Conservation (phyloP, 2,888 invertebrate genomes). For the Drosophila parthenogenetica region DNA sequence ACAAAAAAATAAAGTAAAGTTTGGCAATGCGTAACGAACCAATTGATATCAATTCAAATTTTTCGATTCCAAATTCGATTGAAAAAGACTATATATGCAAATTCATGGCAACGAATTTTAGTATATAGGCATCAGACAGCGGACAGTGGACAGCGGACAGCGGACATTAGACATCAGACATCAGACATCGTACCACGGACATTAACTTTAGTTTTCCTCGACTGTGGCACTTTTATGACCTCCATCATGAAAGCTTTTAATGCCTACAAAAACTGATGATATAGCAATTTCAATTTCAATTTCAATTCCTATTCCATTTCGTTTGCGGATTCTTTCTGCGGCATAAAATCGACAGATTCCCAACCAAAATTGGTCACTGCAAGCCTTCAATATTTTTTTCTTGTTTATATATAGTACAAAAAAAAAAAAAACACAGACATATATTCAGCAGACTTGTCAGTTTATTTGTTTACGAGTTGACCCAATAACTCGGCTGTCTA, state of each 20-base stretch:
- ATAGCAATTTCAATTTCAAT: background rate
- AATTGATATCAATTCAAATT: slow-evolving; percentile 71
- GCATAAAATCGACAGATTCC: slow-evolving; percentile 7
- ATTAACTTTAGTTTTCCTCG: slow-evolving; percentile 24
- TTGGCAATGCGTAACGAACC: slow-evolving; percentile 14
- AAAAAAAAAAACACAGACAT: background rate
- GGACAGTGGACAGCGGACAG: slow-evolving; percentile 21
- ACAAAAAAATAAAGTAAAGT: background rate
- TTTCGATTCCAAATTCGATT: slow-evolving; percentile 32
- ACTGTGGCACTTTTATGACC: slow-evolving; percentile 58
- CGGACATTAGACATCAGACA: slow-evolving; percentile 9
- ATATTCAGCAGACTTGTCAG: slow-evolving; percentile 42
- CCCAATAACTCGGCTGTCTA: slow-evolving; percentile 52
- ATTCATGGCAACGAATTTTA: slow-evolving; percentile 63
- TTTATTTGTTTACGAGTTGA: slow-evolving; percentile 72
- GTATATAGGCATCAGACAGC: slow-evolving; percentile 16
- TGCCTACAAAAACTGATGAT: background rate
- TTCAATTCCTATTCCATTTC: slow-evolving; percentile 4
- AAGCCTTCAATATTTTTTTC: slow-evolving; percentile 38
- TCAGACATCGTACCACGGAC: slow-evolving; percentile 2
- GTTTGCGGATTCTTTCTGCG: slow-evolving; percentile 11
- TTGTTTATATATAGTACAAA: too few relatives aligned
- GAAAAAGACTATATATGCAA: slow-evolving; percentile 44
- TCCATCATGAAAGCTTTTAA: slow-evolving; percentile 24
- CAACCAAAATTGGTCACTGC: slow-evolving; percentile 34